Evolutionary conservation across 2,113 vertebrate genomes (phyloP).

Genomic region (Mesoclemmys tuberculata): DNA sequence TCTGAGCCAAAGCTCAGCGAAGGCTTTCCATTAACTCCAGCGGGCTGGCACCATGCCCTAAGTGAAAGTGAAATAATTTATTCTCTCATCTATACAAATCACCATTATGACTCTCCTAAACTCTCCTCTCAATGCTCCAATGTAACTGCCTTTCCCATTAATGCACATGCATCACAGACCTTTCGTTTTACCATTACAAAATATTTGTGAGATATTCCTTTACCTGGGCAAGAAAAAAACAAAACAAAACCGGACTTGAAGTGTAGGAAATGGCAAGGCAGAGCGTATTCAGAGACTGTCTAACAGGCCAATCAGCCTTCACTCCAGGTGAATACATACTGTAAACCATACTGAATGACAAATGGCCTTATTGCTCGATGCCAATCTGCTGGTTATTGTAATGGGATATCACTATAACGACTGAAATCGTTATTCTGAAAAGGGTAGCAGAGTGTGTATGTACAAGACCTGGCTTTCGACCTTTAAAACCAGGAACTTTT

Average conservation of each 20-base stretch:
- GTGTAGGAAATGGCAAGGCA: neutral
- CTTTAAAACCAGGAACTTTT: neutral
- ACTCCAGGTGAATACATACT: neutral
- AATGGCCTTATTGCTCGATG: neutral
- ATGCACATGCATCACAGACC: neutral
- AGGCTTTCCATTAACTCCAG: too few relatives aligned
- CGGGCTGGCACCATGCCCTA: neutral
- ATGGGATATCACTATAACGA: neutral
- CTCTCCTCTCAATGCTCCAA: neutral
- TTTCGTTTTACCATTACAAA: neutral
- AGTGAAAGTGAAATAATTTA: neutral
- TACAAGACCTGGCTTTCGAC: neutral
- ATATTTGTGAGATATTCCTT: neutral
- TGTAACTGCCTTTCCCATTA: neutral
- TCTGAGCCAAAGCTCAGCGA: neutral
- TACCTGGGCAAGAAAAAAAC: neutral
- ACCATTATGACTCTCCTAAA: neutral
- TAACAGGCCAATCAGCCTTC: neutral
- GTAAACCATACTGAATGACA: neutral
- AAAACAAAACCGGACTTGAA: accelerated
- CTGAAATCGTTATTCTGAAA: neutral
- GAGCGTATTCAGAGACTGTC: neutral
- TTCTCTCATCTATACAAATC: neutral
- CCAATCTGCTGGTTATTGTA: neutral
- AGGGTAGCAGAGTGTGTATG: neutral